Conservation (phyloP, 35 echinoderm and acorn worm genomes). For the Amphiura filiformis region DNA sequence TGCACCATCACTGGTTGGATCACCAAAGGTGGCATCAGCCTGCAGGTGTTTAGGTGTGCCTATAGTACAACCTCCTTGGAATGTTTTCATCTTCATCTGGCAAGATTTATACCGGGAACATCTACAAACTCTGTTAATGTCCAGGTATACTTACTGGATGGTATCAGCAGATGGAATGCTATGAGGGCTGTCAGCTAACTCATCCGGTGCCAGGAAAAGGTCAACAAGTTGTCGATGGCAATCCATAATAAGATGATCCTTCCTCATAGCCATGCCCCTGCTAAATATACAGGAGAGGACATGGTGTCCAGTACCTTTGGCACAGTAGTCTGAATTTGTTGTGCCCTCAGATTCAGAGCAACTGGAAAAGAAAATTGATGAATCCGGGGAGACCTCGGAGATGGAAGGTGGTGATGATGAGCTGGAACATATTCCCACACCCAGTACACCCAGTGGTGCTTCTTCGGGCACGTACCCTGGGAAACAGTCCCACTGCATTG, state of each 20-base stretch:
- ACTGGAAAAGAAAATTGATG: slow-evolving; percentile 22
- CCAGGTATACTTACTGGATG: slow-evolving; percentile 61
- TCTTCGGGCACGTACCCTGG: slow-evolving; percentile 35
- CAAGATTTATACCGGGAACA: slow-evolving; percentile 54
- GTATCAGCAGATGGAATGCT: slow-evolving; percentile 50
- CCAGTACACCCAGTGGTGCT: background rate
- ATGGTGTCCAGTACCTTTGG: slow-evolving; percentile 78
- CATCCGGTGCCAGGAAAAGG: background rate
- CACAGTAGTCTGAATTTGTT: slow-evolving; percentile 21
- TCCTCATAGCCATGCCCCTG: slow-evolving; percentile 22
- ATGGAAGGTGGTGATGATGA: background rate
- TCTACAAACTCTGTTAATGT: slow-evolving; percentile 48
- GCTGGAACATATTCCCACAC: background rate
- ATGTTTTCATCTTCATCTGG: slow-evolving; percentile 71
- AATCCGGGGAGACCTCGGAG: background rate
- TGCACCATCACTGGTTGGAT: slow-evolving; percentile 33
- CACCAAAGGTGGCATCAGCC: slow-evolving; percentile 28
- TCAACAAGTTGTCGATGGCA: no score
- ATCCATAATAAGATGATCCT: slow-evolving; percentile 25
- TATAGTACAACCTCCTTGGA: slow-evolving; percentile 66
- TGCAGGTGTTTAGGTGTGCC: slow-evolving; percentile 65
- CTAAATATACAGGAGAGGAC: slow-evolving; percentile 45
- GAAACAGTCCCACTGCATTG: slow-evolving; percentile 39
- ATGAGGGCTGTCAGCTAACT: slow-evolving; percentile 1
- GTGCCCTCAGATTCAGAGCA: background rate